Evolutionary conservation across 2,113 vertebrate species (phyloP), one percentile per base, ranked within the genome.

Genomic region (Diadophis punctatus): DNA sequence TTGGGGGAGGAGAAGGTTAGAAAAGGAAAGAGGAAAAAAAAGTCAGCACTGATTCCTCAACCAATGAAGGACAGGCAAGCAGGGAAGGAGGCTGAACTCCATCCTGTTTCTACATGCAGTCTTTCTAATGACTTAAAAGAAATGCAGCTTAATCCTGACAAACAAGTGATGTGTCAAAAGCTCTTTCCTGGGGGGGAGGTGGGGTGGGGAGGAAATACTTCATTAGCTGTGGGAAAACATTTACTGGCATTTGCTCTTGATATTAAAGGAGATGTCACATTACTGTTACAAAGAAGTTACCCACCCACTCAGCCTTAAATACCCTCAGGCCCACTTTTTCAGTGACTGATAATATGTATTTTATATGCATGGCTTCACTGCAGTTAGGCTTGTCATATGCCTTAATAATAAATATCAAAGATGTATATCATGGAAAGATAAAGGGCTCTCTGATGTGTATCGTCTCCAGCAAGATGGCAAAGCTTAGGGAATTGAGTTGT

Each of bases 201-300:
- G 68, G 18, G 7, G 2, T 74, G 74, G 8, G 91, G 91, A 46
- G n/a, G 6, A 80, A 92, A 80, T 93, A 53, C 27, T 34, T 92
- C 4, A 0, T 56, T 91, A 94, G 86, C 53, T 88, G 84, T 94
- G 27, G 60, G 95, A 90, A 20, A 92, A 58, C 60, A 94, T 88
- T 94, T 90, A 88, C 58, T 94, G n/a, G 88, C 63, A 49, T 92
- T 94, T 63, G 49, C 39, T 80, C 90, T 43, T 48, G 68, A 39
- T 89, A 89, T n/a, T 93, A 93, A 93, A 89, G 94, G 53, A 90
- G 86, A 68, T 95, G 91, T 95, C 94, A 93, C 91, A 93, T 46
- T 93, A 93, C 49, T 90, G 89, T 91, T 92, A 94, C 90, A 95
- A 95, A 96, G 94, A 95, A 95, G 96, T 90, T 92, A 95, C 90